phyloP scores from a whole-genome alignment of 2,888 invertebrate species.

The Agrotis puta region DNA sequence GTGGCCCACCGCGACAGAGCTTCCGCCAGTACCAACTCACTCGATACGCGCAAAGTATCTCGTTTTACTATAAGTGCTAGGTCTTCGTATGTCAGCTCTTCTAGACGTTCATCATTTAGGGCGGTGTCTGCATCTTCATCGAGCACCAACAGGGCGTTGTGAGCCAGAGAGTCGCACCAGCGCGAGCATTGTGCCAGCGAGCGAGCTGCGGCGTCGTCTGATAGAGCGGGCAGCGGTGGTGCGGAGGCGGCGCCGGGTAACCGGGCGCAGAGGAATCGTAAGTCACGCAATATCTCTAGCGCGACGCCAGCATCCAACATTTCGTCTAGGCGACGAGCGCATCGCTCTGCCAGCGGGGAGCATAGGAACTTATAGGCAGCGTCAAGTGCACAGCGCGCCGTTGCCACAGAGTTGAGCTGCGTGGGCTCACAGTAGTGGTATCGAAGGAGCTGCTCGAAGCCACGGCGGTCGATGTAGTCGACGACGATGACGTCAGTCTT shows the following conservation, averaged over 20 bases:
- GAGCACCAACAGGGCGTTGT: slow-evolving; percentile 92
- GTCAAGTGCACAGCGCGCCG: slow-evolving; percentile 93
- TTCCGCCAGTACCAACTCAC: slow-evolving; percentile 91
- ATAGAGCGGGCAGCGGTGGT: slow-evolving; percentile 86
- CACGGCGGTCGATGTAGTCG: slow-evolving; percentile 92
- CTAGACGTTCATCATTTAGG: slow-evolving; percentile 82
- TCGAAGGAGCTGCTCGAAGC: slow-evolving; percentile 92
- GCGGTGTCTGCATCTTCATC: slow-evolving; percentile 86
- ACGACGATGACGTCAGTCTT: slow-evolving; percentile 88
- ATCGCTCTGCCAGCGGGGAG: slow-evolving; percentile 92
- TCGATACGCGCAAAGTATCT: slow-evolving; percentile 92
- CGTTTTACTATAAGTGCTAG: slow-evolving; percentile 92
- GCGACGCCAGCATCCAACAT: slow-evolving; percentile 92
- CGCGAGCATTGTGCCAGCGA: slow-evolving; percentile 86
- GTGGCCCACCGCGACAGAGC: slow-evolving; percentile 91
- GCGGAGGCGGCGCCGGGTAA: slow-evolving; percentile 87
- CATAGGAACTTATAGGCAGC: slow-evolving; percentile 94
- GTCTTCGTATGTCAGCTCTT: slow-evolving; percentile 92
- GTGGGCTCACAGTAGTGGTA: slow-evolving; percentile 92
- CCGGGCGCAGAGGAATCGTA: slow-evolving; percentile 87
- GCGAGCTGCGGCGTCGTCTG: slow-evolving; percentile 82
- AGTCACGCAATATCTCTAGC: slow-evolving; percentile 92
- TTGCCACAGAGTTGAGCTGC: slow-evolving; percentile 91
- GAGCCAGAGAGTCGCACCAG: slow-evolving; percentile 92
- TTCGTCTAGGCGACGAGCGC: slow-evolving; percentile 92